Evolutionary conservation across 2,797 vertebrate species (phyloP), one percentile per base, ranked within the genome.

Genomic region (Scarus forsteni): DNA sequence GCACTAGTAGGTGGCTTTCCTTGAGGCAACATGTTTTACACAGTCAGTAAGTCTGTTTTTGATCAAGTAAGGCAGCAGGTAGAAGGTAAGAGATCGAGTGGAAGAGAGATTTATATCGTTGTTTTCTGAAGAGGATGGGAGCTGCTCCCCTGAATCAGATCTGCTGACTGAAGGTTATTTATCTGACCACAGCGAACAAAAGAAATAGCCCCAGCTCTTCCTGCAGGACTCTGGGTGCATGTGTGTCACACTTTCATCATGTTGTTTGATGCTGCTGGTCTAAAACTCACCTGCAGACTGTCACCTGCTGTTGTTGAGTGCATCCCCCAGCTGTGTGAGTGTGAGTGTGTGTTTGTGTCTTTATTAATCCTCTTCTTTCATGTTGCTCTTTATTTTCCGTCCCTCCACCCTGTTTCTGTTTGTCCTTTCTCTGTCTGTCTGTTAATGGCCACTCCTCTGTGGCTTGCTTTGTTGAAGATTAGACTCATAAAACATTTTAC

Each of bases 291-390:
- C 79, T 81, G 64, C 66, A 89, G 84, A 74, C 84, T 81, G 73
- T 75, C 81, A 76, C 83, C 81, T 88, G 83, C 81, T 87, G 84
- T 72, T 81, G 75, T 79, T 86, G 65, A 79, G 70, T 80, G 68
- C 62, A 69, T 55, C 77, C 55, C 55, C 19, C 12, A 64, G 52
- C 64, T 64, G 8, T 59, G 43, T 73, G 27, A 50, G 42, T 39
- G 35, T 60, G 60, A 54, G 57, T 69, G 58, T 65, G 36, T 66
- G 64, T 54, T 51, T 65, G 34, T 56, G 44, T 35, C 18, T 46
- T 40, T 75, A 35, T 67, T 64, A 67, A 57, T 36, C 19, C 36
- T 66, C 12, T 42, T 10, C 10, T 42, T 42, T 12, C 11, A 3
- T 42, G 3, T 70, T 66, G 13, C 39, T 66, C 74, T 62, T 35